Conservation (phyloP, 2,113 vertebrate species). For the Pelecanus crispus region DNA sequence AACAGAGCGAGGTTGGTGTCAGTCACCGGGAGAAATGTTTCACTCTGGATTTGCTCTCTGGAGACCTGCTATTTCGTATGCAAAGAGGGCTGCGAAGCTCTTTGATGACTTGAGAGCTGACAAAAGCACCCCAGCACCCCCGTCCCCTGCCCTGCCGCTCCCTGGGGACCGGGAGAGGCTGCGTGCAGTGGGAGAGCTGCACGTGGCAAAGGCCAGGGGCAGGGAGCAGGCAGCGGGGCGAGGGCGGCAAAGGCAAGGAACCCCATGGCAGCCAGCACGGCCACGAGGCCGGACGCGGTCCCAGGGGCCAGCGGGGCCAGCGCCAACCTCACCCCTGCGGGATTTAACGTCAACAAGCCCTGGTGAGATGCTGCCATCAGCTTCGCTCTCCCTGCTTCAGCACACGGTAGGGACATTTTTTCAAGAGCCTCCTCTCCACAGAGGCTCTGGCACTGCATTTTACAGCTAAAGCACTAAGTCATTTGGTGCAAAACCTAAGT, state of each 20-base stretch:
- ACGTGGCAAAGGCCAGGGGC: rapidly evolving
- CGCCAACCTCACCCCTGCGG: not conserved
- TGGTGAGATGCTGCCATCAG: not conserved
- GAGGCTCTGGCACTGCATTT: not conserved
- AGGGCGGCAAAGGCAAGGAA: not conserved
- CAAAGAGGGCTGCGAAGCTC: not conserved
- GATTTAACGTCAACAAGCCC: not conserved
- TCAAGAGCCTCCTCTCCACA: not conserved
- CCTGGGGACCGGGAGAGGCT: rapidly evolving
- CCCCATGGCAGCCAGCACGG: not conserved
- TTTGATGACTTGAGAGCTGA: not conserved
- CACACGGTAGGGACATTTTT: not conserved
- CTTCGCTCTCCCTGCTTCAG: not conserved
- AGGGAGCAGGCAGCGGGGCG: not conserved
- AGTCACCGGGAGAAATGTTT: not conserved
- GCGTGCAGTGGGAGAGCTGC: not conserved
- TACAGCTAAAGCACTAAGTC: not conserved
- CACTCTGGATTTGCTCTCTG: not conserved
- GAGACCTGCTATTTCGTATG: not conserved
- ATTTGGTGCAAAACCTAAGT: not conserved
- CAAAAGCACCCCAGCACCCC: not conserved
- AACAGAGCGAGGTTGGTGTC: not conserved
- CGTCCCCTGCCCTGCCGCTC: not conserved
- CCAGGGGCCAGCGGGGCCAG: not conserved
- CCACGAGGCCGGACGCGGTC: rapidly evolving